Evolutionary conservation across 1,140 invertebrate genomes (phyloP).

Genomic region (Ceratosolen solmsi): DNA sequence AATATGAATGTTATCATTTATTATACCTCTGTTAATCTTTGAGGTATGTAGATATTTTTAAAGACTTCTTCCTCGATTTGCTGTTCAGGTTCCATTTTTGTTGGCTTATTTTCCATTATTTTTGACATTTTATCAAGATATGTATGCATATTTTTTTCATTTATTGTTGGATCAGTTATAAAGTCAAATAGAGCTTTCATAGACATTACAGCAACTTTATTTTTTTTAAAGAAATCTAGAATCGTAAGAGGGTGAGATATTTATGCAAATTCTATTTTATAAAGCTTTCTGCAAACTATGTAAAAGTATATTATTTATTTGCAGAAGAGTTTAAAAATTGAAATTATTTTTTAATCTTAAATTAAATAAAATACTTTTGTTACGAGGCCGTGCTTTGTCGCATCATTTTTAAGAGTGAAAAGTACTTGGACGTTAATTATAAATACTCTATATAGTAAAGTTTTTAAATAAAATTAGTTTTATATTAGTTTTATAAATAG

Average conservation of each 20-base stretch:
- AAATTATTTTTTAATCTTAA: too few species aligned
- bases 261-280: too few species aligned
- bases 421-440: too few species aligned
- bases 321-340: too few species aligned
- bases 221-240: constrained; percentile 92
- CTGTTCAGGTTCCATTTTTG: constrained; percentile 80
- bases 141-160: constrained; percentile 86
- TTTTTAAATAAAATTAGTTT: too few species aligned
- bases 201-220: constrained; percentile 90
- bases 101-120: constrained; percentile 76
- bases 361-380: too few species aligned
- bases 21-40: constrained; percentile 89
- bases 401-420: too few species aligned
- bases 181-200: constrained; percentile 96
- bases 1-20: background rate
- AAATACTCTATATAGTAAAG: too few species aligned
- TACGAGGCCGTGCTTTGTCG: too few species aligned
- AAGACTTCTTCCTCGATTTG: constrained; percentile 92
- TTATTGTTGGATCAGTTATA: constrained; percentile 92
- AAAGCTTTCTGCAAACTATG: too few species aligned
- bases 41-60: constrained; percentile 94
- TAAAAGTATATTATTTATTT: too few species aligned
- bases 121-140: constrained; percentile 83
- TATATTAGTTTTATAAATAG: too few species aligned
- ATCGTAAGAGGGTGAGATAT: constrained; percentile 47